Evolutionary conservation across 2,113 vertebrate genomes (phyloP).

Genomic region (Sula dactylatra): DNA sequence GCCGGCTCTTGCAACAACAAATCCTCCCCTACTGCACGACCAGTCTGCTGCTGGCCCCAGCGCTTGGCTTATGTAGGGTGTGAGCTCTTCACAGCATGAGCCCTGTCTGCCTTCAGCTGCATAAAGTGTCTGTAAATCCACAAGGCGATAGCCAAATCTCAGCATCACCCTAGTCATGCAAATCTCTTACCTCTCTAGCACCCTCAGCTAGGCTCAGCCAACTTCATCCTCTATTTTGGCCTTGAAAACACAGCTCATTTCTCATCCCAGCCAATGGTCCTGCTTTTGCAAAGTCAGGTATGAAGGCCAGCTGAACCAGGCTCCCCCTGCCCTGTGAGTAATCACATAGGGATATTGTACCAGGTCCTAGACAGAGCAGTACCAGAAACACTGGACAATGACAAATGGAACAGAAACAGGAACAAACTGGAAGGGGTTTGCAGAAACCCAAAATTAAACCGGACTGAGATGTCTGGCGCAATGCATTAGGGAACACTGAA

Average conservation of each 20-base stretch:
- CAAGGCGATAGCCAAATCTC: fast-evolving
- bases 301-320: background rate
- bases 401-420: background rate
- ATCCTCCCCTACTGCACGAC: background rate
- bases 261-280: background rate
- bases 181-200: background rate
- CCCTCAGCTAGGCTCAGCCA: background rate
- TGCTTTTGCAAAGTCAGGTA: background rate
- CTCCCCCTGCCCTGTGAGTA: background rate
- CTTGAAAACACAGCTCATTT: background rate
- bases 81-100: background rate
- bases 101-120: background rate
- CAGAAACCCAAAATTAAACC: background rate
- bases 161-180: background rate
- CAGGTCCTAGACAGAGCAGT: background rate
- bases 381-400: background rate
- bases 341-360: background rate
- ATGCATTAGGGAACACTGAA: background rate
- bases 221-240: background rate
- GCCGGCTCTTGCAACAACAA: background rate
- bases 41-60: background rate
- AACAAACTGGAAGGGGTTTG: background rate
- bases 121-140: background rate
- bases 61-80: background rate
- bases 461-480: background rate